Evolutionary conservation across 2,113 vertebrate genomes (phyloP), one percentile per base, ranked within the genome.

Genomic region (Galemys pyrenaicus): DNA sequence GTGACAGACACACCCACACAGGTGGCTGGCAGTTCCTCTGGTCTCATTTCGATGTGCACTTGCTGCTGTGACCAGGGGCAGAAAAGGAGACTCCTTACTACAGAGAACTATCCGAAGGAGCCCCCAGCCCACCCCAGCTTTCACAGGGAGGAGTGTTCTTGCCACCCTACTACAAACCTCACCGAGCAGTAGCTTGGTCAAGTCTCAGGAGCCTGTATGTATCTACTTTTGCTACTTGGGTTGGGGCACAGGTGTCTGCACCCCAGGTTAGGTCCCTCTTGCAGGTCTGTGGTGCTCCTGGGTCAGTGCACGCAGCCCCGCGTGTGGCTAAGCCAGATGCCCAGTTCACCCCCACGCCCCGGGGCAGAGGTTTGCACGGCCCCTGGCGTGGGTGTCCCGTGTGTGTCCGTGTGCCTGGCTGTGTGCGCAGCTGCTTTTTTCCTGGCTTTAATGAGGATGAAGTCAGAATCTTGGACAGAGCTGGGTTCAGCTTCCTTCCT

Each of bases 401-500:
- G 93, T 85, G 49, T 86, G 65, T 94, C 74, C 41, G 15, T 82
- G 64, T 71, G 78, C 84, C 49, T 75, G 89, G n/a, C 92, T 60
- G 96, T 82, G 81, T 70, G 49, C 92, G 51, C 70, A 81, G 67
- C 39, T 94, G 46, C 15, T 91, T 95, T 96, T 96, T 95, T 95
- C 92, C 96, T 97, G 95, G 97, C 97, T 95, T 93, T 90, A 87
- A 94, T 88, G 74, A 93, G 84, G 85, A 92, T 97, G 96, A 97
- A 83, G 90, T 96, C 97, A 97, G 85, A 51, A 46, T 97, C 56
- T 96, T 90, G 95, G 93, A 93, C 1, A 26, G 68, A 85, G 80
- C 71, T 67, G 74, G 93, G 22, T 54, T 87, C 74, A 65, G 92
- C 92, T 92, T 96, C 93, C 96, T 96, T 97, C 96, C 95, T 85